phyloP scores from a whole-genome alignment of 2,797 vertebrate genomes.

The Champsocephalus gunnari region DNA sequence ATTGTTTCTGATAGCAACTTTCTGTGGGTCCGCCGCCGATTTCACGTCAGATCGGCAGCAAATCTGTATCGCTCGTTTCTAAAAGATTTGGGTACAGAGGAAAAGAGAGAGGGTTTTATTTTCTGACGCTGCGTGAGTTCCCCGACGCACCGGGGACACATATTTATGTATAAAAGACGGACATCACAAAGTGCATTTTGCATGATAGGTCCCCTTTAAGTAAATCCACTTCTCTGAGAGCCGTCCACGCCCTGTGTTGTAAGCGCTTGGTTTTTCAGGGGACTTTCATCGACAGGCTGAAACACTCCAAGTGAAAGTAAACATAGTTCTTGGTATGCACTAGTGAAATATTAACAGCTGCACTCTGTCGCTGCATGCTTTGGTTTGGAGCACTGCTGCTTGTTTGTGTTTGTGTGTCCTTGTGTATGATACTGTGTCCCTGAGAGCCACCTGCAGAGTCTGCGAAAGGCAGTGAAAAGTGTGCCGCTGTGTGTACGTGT shows the following conservation, averaged over 20 bases:
- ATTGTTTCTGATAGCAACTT: no score
- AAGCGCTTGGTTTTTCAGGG: conserved; percentile 34
- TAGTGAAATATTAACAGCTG: conserved; percentile 77
- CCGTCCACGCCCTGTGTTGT: conserved; percentile 53
- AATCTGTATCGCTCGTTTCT: no score
- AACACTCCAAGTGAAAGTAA: conserved; percentile 71
- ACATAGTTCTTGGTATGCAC: conserved; percentile 56
- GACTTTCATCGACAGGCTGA: conserved; percentile 60
- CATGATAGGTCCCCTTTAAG: conserved; percentile 36
- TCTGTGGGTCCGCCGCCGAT: no score
- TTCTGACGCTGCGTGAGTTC: no score
- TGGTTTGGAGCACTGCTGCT: conserved; percentile 25
- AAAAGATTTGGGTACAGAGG: no score
- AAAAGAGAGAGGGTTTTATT: no score
- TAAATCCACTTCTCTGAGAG: conserved; percentile 63
- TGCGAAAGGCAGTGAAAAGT: conserved; percentile 56
- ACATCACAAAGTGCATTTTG: no score
- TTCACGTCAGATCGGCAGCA: no score
- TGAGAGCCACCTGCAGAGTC: conserved; percentile 68
- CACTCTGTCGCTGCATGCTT: conserved; percentile 47
- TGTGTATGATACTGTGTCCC: conserved; percentile 57
- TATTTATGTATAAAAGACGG: no score
- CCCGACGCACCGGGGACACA: no score
- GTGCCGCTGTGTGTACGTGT: conserved; percentile 35
- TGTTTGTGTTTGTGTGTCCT: conserved; percentile 19